phyloP scores from a whole-genome alignment of 2,888 invertebrate genomes.

The Troides oblongomaculatus region DNA sequence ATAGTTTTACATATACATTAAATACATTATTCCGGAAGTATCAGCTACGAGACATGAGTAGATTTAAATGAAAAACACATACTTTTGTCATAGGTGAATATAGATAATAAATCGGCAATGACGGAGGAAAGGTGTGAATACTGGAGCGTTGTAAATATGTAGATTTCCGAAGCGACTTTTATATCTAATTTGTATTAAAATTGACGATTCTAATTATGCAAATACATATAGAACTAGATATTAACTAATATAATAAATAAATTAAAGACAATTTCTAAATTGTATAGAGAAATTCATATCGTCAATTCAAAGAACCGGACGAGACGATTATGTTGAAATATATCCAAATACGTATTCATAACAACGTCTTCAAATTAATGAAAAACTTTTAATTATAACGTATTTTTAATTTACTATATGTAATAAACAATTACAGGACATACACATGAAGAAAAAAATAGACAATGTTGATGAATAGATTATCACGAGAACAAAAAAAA shows the following conservation, averaged over 20 bases:
- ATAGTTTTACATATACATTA: background rate
- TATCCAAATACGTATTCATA: background rate
- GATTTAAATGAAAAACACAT: conserved; percentile 8
- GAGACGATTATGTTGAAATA: background rate
- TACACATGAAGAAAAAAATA: too few relatives aligned
- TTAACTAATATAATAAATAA: background rate
- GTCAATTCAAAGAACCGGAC: background rate
- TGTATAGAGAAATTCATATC: background rate
- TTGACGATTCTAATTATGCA: too few relatives aligned
- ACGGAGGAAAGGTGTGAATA: background rate
- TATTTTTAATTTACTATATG: too few relatives aligned
- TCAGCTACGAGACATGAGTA: background rate
- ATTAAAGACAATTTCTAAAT: background rate
- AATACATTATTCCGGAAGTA: background rate
- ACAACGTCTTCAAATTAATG: too few relatives aligned
- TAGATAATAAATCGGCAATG: background rate
- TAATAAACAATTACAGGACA: too few relatives aligned
- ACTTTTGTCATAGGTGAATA: background rate
- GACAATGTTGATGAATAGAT: too few relatives aligned
- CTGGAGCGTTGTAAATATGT: background rate
- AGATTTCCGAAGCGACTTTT: background rate
- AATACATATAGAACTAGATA: too few relatives aligned
- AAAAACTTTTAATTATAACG: too few relatives aligned
- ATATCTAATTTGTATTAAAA: too few relatives aligned
- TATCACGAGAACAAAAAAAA: too few relatives aligned